Conservation (phyloP, 2,113 vertebrate genomes). For the Thomomys bottae region DNA sequence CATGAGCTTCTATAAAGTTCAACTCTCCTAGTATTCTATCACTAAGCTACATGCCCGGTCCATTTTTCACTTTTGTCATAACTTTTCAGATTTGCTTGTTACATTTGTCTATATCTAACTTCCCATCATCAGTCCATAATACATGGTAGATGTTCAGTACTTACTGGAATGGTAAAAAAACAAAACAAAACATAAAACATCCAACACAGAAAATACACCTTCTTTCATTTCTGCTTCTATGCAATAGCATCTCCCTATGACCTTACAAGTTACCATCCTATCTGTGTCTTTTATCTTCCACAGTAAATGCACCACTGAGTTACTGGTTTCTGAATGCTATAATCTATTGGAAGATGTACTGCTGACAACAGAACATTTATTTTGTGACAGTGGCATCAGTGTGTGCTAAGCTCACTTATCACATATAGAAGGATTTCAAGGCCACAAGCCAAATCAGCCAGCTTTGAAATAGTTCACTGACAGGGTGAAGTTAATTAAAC, state of each 20-base stretch:
- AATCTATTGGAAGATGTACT: not conserved
- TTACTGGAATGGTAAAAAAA: not conserved
- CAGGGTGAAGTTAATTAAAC: slow-evolving; percentile 1
- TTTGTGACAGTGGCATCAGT: not conserved
- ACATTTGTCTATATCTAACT: not conserved
- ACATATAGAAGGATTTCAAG: slow-evolving; percentile 6
- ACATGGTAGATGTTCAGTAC: not conserved
- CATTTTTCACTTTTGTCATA: not conserved
- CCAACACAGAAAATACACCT: not conserved
- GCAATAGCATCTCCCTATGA: not conserved
- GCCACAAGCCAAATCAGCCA: not conserved
- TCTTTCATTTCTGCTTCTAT: not conserved
- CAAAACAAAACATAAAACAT: not conserved
- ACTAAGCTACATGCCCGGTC: not conserved
- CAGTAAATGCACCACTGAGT: not conserved
- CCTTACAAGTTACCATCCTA: not conserved
- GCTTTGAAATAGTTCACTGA: not conserved
- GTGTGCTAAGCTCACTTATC: not conserved
- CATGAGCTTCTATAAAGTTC: not conserved
- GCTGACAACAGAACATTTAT: not conserved
- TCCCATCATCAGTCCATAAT: not conserved
- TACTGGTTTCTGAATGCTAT: not conserved
- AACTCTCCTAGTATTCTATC: not conserved
- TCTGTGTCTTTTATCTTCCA: not conserved
- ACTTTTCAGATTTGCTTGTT: not conserved